Evolutionary conservation across 92 coral and sea anemone species (phyloP).

Genomic region (Zoanthus sociatus): DNA sequence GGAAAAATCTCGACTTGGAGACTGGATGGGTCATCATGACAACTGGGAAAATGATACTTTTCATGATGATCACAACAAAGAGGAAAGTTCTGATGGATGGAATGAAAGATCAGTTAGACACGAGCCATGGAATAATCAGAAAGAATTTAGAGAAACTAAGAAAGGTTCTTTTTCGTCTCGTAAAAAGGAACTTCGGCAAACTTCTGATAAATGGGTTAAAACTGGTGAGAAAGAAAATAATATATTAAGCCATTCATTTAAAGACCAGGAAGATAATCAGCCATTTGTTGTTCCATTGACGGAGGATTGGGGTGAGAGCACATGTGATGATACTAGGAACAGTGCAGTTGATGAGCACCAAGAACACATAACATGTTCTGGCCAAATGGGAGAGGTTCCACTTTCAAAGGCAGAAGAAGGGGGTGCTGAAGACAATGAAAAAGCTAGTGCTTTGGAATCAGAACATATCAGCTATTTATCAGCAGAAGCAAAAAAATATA

Average conservation of each 20-base stretch:
- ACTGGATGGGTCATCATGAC: slow-evolving; percentile 32
- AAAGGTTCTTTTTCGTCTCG: background rate
- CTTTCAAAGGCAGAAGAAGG: background rate
- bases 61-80: background rate
- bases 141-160: background rate
- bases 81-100: slow-evolving; percentile 10
- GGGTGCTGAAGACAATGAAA: background rate
- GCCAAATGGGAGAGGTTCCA: background rate
- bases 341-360: background rate
- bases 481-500: background rate
- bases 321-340: background rate
- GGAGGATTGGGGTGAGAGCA: slow-evolving; percentile 22
- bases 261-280: background rate
- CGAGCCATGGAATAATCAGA: background rate
- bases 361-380: background rate
- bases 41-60: background rate
- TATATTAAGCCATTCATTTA: background rate
- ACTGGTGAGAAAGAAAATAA: background rate
- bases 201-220: slow-evolving; percentile 16
- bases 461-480: background rate
- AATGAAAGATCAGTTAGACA: background rate
- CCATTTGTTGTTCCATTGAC: background rate
- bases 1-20: slow-evolving; percentile 6
- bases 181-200: background rate
- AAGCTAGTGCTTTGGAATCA: background rate